A percentile compares a stretch with the other conserved stretches of the same genome.
phyloP scores from a whole-genome alignment of 2,797 vertebrate species.

The Aulostomus chinensis region DNA sequence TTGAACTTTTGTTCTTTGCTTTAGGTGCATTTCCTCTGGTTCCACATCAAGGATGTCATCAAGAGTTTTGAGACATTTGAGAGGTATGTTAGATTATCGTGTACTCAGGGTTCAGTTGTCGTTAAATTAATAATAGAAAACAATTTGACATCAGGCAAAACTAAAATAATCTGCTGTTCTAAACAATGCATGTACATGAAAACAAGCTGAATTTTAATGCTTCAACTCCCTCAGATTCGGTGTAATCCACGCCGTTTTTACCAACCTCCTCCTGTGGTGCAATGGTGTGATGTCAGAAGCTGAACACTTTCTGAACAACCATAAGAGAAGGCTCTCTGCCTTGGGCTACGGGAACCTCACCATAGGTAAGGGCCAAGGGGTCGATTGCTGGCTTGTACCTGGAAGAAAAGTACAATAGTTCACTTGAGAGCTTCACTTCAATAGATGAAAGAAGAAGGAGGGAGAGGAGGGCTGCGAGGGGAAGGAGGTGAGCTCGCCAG shows the following conservation, averaged over 20 bases:
- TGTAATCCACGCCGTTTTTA: conserved; percentile 96
- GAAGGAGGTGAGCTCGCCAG: conserved; percentile 49
- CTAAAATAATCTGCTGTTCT: too few species aligned
- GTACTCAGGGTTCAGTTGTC: too few species aligned
- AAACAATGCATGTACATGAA: not conserved
- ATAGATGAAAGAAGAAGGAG: conserved; percentile 60
- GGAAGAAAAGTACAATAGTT: conserved; percentile 68
- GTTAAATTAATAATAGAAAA: too few species aligned
- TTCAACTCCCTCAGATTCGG: conserved; percentile 84
- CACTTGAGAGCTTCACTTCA: conserved; percentile 66
- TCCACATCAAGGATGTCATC: conserved; percentile 95
- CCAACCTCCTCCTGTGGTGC: conserved; percentile 95
- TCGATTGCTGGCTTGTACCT: conserved; percentile 68
- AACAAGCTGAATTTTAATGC: not conserved
- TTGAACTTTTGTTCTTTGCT: conserved; percentile 13
- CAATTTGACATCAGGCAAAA: too few species aligned
- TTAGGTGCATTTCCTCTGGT: conserved; percentile 98
- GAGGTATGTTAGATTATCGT: conserved; percentile 80
- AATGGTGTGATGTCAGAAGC: conserved; percentile 93
- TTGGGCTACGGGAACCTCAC: conserved; percentile 88
- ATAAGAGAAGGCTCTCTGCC: conserved; percentile 85
- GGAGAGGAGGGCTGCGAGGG: conserved; percentile 39
- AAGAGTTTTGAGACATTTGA: conserved; percentile 95
- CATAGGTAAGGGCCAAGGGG: conserved; percentile 82
- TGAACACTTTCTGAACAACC: conserved; percentile 91